phyloP scores from a whole-genome alignment of 1,140 invertebrate genomes.

The Heliconius congener region DNA sequence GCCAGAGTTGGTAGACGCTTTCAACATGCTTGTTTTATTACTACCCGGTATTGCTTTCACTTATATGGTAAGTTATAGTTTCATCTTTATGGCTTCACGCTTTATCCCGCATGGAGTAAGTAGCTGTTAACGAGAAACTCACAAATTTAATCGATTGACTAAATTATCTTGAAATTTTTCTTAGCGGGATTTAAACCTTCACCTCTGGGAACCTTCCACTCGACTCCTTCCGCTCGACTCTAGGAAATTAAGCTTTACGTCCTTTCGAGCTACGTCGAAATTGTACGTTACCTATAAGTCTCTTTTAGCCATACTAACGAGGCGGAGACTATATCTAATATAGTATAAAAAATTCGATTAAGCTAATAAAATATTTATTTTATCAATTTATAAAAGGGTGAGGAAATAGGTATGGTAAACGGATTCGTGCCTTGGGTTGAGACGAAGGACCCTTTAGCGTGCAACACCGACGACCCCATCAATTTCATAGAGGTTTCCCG shows the following conservation, averaged over 20 bases:
- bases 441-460: conserved; percentile 67
- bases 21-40: conserved; percentile 86
- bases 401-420: conserved; percentile 90
- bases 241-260: no score
- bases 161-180: no score
- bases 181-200: no score
- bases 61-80: conserved; percentile 84
- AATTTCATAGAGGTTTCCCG: conserved; percentile 81
- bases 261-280: no score
- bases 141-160: no score
- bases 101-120: no score
- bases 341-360: not conserved
- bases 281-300: no score
- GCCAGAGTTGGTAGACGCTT: conserved; percentile 82
- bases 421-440: conserved; percentile 79
- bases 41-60: conserved; percentile 88
- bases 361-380: not conserved
- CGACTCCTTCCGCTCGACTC: no score
- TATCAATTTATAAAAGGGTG: conserved; percentile 70
- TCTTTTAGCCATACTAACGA: no score
- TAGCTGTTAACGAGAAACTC: no score
- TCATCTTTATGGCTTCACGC: no score
- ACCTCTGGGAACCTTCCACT: no score
- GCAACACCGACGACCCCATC: conserved; percentile 71
- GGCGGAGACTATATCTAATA: not conserved